Conservation (phyloP, 2,797 vertebrate genomes). For the Chloroceryle amazona region DNA sequence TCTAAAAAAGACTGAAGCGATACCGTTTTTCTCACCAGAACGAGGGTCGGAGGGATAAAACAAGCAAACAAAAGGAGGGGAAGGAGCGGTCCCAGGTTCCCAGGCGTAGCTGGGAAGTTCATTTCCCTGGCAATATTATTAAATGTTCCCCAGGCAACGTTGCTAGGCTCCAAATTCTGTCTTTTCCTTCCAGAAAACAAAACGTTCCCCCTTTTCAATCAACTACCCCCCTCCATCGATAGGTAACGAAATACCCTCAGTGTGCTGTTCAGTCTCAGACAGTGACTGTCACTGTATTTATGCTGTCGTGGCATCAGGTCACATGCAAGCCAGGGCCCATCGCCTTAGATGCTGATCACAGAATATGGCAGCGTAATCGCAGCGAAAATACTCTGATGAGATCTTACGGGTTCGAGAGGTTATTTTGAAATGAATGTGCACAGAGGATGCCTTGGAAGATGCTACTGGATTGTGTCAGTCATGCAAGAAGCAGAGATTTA, state of each 20-base stretch:
- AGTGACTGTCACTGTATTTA: neutral
- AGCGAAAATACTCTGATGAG: slow-evolving; percentile 18
- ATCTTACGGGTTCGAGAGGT: slow-evolving; percentile 14
- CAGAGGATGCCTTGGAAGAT: slow-evolving; percentile 47
- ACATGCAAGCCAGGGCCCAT: neutral
- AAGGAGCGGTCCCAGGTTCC: neutral
- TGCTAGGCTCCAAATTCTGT: slow-evolving; percentile 39
- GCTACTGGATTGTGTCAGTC: slow-evolving; percentile 45
- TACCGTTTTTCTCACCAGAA: neutral
- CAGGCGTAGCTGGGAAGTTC: neutral
- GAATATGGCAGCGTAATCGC: neutral
- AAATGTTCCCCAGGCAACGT: slow-evolving; percentile 42
- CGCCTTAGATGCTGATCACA: neutral
- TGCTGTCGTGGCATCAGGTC: neutral
- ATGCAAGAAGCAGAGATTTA: slow-evolving; percentile 69
- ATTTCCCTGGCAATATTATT: slow-evolving; percentile 34
- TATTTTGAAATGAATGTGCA: slow-evolving; percentile 54
- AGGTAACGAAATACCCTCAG: neutral
- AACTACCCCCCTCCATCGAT: neutral
- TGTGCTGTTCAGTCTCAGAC: neutral
- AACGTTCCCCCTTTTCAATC: neutral
- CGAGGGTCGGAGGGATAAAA: neutral
- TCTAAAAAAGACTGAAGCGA: neutral
- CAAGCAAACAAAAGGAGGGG: neutral
- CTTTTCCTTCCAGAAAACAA: slow-evolving; percentile 43